Base-by-base conservation (phyloP, 2,888 invertebrate species). In the Ichneumoninae sp. region DNA sequence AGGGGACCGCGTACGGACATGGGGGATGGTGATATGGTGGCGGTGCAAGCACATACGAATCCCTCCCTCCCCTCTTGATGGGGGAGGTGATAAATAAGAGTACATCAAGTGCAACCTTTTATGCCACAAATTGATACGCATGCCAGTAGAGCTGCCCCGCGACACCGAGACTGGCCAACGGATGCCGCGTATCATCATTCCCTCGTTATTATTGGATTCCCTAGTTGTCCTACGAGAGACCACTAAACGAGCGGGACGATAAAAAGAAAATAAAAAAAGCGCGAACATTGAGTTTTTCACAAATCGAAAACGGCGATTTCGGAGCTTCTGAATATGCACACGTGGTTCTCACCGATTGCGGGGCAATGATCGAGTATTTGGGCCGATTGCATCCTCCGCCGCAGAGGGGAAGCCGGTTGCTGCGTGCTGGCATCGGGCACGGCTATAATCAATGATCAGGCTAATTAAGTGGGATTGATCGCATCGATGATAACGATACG, bases 391-490 rank as follows among this genome's bases (percentile, higher is more conserved):
- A 52, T 63, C 57, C 63, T 78, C 71, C 16, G 36, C 57, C 44
- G 69, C n/a, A 44, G 40, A 54, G 19, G 44, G 63, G 57, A 57
- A 54, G 33, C n/a, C 65, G 76, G 71, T 79, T 44, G 40, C 79
- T 74, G 69, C 68, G 36, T 47, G 70, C 40, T 74, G 84, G 85
- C 86, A 87, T 89, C 84, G 86, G 86, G 89, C 84, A 70, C 81
- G 90, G 91, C 89, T 91, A 93, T 93, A 93, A 93, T 93, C 93
- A 93, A 93, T 93, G 93, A 93, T 93, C 93, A 92, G 91, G 90
- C 92, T 93, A 93, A 93, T 93, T 93, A 92, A 93, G 92, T 92
- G 92, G 91, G 92, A 93, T 93, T 92, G 93, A 93, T 93, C 89
- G 91, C 91, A 90, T 93, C 93, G 93, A 92, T 91, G 91, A 92